These are phyloP conservation scores for Atractosteus spatula DNA, from an alignment of 2,113 vertebrate genomes.

Conservation along the genomic window DNA sequence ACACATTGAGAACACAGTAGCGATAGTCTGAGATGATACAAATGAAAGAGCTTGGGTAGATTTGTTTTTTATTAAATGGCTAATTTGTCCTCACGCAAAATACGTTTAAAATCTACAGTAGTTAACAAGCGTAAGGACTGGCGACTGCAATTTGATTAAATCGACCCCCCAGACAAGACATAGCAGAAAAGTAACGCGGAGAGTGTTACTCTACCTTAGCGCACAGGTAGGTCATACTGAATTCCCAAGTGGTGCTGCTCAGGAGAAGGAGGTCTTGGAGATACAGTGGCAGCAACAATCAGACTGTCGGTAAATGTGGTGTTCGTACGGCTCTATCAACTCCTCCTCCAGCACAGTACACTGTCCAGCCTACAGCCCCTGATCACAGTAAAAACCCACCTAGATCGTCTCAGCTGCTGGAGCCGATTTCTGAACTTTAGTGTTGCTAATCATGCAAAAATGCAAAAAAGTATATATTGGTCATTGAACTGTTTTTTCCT, in stretches of 20 bases:
- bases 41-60: no score
- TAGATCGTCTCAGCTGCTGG: slow-evolving; percentile 16
- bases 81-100: no score
- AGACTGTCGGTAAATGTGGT: slow-evolving; percentile 40
- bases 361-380: slow-evolving; percentile 33
- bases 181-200: slow-evolving; percentile 24
- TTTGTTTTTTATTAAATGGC: no score
- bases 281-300: slow-evolving; percentile 29
- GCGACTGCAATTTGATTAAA: no score
- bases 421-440: slow-evolving; percentile 23
- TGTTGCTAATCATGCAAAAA: background rate
- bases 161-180: background rate
- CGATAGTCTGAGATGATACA: no score
- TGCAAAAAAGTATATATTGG: slow-evolving; percentile 21
- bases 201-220: slow-evolving; percentile 56
- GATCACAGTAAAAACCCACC: slow-evolving; percentile 32
- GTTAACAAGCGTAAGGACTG: no score
- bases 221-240: slow-evolving; percentile 59
- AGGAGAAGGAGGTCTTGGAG: slow-evolving; percentile 44
- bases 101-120: no score
- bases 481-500: slow-evolving; percentile 21
- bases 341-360: slow-evolving; percentile 62
- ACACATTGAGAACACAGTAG: no score
- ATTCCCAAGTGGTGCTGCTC: slow-evolving; percentile 45
- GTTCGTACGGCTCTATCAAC: slow-evolving; percentile 42